Evolutionary conservation across 2,797 vertebrate genomes (phyloP), one percentile per base, ranked within the genome.

Genomic region (Margarornis squamiger): DNA sequence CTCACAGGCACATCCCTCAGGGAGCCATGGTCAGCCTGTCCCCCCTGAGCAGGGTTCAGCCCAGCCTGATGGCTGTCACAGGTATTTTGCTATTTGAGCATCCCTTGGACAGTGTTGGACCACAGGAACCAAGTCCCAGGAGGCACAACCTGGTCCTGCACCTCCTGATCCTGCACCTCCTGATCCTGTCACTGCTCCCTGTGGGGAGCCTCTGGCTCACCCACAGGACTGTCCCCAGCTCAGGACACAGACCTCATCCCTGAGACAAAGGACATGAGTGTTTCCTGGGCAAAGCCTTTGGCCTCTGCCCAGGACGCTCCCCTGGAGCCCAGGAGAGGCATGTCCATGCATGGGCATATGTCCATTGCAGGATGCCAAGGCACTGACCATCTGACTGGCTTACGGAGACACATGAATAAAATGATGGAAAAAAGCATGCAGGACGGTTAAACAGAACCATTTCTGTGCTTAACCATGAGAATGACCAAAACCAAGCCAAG

Each of bases 101-200:
- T 45, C 65, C 36, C 29, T 65, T 2, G 1, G 48, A 54, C 2
- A 10, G 3, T 27, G 55, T 1, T 24, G 36, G 55, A 39, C 16
- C 5, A 1, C 32, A 34, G n/a, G 65, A 80, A 48, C 6, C 10
- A 2, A 0, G 8, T 67, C 29, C 59, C 0, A 0, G 34, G 49
- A 54, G 41, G 65, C 51, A 66, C 52, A 83, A 63, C 23, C 30
- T 59, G 32, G 19, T 11, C 46, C 67, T 65, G 39, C 51, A 55
- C 22, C 39, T 66, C 59, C 55, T 65, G 58, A 61, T 38, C 48
- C 34, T 7, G 18, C 51, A 55, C 22, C 39, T 66, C 59, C 55
- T 65, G 58, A 61, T 38, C 48, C 34, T 7, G 18, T 65, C 41
- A 41, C 30, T 38, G 13, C 49, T 79, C 52, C n/a, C 81, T 41